Conservation (phyloP, 2,888 invertebrate species). For the Cactoblastis cactorum region DNA sequence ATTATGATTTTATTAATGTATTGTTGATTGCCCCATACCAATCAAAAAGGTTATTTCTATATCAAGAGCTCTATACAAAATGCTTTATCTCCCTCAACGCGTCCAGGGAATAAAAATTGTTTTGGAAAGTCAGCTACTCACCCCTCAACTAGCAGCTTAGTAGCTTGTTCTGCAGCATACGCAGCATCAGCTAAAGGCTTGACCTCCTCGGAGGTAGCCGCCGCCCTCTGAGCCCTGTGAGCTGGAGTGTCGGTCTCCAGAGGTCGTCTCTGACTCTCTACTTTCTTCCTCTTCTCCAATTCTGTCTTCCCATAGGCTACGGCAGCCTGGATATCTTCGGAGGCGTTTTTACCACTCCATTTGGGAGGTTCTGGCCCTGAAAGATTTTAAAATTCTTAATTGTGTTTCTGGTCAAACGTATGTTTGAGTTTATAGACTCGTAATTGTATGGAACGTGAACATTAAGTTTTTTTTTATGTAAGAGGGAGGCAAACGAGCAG, state of each 20-base stretch:
- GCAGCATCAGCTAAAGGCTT: constrained; percentile 83
- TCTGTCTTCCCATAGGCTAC: constrained; percentile 78
- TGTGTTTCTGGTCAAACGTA: too few relatives aligned
- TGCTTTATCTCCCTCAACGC: too few relatives aligned
- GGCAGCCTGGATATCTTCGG: constrained; percentile 63
- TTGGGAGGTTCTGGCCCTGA: constrained; percentile 39
- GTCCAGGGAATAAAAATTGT: too few relatives aligned
- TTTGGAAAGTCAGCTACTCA: constrained; percentile 51
- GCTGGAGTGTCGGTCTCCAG: constrained; percentile 80
- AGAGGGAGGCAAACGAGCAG: too few relatives aligned
- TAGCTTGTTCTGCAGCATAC: constrained; percentile 84
- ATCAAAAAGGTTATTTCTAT: too few relatives aligned
- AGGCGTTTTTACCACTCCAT: constrained; percentile 35
- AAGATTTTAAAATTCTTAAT: neutral
- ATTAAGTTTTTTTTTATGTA: too few relatives aligned
- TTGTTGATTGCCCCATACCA: too few relatives aligned
- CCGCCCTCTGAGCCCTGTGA: constrained; percentile 84
- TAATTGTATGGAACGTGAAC: too few relatives aligned
- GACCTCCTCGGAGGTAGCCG: constrained; percentile 81
- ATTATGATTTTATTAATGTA: too few relatives aligned
- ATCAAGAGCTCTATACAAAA: too few relatives aligned
- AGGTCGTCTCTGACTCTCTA: constrained; percentile 73
- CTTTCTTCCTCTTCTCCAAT: constrained; percentile 71
- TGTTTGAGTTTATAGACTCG: too few relatives aligned
- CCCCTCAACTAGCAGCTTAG: constrained; percentile 76